These are phyloP conservation scores for Holotrichia oblita DNA, from an alignment of 1,140 invertebrate genomes.

Conservation along the genomic window DNA sequence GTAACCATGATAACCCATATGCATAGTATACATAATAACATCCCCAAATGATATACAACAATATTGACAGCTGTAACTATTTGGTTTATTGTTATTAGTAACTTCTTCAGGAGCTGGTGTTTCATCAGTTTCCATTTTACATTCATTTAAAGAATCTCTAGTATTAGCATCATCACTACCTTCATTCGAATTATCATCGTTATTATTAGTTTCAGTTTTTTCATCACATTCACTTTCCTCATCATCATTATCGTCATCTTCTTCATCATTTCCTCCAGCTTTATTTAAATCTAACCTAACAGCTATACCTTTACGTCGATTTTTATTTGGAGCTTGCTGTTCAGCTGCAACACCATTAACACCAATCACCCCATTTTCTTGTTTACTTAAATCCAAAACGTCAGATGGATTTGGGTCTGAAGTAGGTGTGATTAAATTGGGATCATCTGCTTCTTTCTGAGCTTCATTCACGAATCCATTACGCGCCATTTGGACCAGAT, in stretches of 20 bases:
- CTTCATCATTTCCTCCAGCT: constrained; percentile 59
- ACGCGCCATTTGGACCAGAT: constrained; percentile 42
- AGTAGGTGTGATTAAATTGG: constrained; percentile 29
- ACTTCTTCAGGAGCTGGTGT: constrained; percentile 40
- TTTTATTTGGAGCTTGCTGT: constrained; percentile 65
- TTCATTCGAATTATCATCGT: constrained; percentile 42
- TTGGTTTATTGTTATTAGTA: constrained; percentile 40
- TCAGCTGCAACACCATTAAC: not conserved
- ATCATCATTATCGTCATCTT: constrained; percentile 57
- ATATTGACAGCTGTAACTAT: constrained; percentile 77
- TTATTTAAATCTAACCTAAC: constrained; percentile 72
- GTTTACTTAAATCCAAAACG: constrained; percentile 68
- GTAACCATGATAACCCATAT: constrained; percentile 95
- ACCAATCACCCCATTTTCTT: constrained; percentile 44
- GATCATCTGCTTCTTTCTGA: not conserved
- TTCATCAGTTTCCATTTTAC: constrained; percentile 42
- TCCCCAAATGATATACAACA: constrained; percentile 94
- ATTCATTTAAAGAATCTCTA: constrained; percentile 42
- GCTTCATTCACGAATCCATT: constrained; percentile 18
- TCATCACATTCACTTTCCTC: not conserved
- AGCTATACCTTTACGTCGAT: constrained; percentile 81
- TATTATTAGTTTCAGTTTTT: constrained; percentile 44
- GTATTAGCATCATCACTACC: not conserved
- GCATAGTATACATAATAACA: constrained; percentile 90
- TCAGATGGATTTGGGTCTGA: constrained; percentile 47